A percentile compares a stretch with the other conserved stretches of the same genome.
phyloP scores from a whole-genome alignment of 64 coral and sea anemone genomes.

The Astreopora myriophthalma region DNA sequence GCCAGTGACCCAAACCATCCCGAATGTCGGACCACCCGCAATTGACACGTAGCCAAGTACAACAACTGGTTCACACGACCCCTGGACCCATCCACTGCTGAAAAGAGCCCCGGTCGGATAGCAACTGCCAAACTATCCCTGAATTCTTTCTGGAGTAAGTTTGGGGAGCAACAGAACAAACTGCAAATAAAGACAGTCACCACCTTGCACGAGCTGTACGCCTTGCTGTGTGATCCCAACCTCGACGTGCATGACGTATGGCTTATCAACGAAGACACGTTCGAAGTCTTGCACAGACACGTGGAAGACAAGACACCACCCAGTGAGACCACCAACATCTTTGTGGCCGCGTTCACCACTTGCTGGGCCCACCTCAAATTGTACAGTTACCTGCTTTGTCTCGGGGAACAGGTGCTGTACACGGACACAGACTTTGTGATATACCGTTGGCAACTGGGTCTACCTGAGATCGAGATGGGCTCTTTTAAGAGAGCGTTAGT shows the following conservation, averaged over 20 bases:
- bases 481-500: no score
- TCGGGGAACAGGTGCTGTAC: slow-evolving; percentile 6
- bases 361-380: slow-evolving; percentile 34
- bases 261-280: background rate
- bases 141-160: background rate
- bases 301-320: background rate
- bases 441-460: slow-evolving; percentile 1
- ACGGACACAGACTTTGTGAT: slow-evolving; percentile 40
- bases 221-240: background rate
- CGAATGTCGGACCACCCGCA: no score
- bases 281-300: background rate
- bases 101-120: background rate
- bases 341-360: slow-evolving; percentile 50
- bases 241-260: background rate
- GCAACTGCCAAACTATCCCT: background rate
- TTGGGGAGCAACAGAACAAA: background rate
- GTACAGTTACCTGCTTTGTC: background rate
- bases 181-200: background rate
- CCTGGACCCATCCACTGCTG: background rate
- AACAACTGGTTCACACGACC: background rate
- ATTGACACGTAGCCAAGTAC: background rate
- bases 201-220: background rate
- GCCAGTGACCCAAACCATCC: background rate
- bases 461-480: background rate
- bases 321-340: slow-evolving; percentile 6